phyloP scores from a whole-genome alignment of 2,113 vertebrate species.

The Chaetops frenatus region DNA sequence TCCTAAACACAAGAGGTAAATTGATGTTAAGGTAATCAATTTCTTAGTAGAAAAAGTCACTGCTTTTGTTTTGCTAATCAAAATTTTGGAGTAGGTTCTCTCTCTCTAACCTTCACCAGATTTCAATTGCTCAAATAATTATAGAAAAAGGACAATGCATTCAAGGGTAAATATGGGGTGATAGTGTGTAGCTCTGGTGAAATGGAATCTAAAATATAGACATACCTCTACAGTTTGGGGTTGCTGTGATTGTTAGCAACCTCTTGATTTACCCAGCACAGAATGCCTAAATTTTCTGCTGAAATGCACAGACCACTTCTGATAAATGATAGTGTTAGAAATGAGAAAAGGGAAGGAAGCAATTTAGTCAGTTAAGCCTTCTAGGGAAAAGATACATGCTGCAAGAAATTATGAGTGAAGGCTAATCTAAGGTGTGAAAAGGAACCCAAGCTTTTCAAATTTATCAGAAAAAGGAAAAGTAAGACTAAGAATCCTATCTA shows the following conservation, averaged over 20 bases:
- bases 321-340: background rate
- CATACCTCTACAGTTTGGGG: background rate
- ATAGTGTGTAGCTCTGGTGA: fast-evolving
- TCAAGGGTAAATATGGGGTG: background rate
- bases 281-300: background rate
- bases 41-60: background rate
- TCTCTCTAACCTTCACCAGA: background rate
- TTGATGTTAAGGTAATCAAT: background rate
- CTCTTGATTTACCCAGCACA: background rate
- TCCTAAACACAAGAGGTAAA: background rate
- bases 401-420: constrained; percentile 16
- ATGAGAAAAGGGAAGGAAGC: background rate
- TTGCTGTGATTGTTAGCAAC: background rate
- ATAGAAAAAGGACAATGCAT: background rate
- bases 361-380: background rate
- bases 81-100: background rate
- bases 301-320: background rate
- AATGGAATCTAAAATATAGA: background rate
- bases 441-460: background rate
- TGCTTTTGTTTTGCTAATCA: background rate
- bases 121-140: background rate
- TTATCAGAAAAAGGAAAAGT: background rate
- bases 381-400: background rate
- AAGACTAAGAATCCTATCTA: background rate
- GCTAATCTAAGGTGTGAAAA: background rate